These are phyloP conservation scores for Malaclemys terrapin DNA, from an alignment of 2,113 vertebrate species.

Conservation along the genomic window DNA sequence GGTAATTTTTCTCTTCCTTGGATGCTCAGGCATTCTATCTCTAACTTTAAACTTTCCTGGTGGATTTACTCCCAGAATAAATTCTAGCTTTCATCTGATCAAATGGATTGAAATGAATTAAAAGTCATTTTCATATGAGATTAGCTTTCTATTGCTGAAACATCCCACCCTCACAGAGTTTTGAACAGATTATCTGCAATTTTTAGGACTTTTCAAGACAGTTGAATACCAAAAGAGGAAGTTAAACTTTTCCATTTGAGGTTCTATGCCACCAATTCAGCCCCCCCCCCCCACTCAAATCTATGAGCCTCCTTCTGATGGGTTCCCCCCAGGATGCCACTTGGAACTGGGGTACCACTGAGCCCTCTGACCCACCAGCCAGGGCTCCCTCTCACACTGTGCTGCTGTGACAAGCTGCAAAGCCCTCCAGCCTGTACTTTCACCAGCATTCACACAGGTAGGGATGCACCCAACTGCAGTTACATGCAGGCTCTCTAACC, in stretches of 20 bases:
- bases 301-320: no score
- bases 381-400: no score
- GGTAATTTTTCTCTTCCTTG: no score
- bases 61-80: neutral
- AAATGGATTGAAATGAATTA: neutral
- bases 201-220: neutral
- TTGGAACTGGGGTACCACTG: neutral
- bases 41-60: neutral
- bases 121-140: neutral
- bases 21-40: no score
- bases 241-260: neutral
- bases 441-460: no score
- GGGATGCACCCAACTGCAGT: no score
- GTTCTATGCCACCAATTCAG: neutral
- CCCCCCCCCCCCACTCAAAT: neutral
- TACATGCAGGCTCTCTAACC: no score
- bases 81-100: neutral
- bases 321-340: no score
- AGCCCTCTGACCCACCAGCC: no score
- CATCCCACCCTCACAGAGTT: neutral
- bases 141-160: neutral
- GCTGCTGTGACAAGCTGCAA: no score
- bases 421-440: no score
- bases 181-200: neutral
- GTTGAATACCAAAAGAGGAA: neutral